Conservation (phyloP, 1,140 invertebrate species). For the Trichogramma pretiosum region DNA sequence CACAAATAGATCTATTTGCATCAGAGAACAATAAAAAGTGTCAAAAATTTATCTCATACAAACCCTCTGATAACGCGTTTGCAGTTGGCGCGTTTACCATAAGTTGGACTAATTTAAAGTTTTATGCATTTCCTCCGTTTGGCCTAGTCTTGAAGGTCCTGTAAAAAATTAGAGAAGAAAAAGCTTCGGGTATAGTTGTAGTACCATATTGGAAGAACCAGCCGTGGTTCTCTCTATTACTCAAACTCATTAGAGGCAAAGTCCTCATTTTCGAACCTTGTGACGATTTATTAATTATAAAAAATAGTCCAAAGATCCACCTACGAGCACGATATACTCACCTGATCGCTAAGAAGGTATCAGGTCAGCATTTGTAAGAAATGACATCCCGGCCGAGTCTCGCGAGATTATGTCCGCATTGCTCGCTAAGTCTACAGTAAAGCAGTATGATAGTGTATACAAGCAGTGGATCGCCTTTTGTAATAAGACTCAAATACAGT, state of each 20-base stretch:
- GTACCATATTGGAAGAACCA: slow-evolving; percentile 2
- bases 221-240: slow-evolving; percentile 2
- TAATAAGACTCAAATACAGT: slow-evolving; percentile 6
- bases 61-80: background rate
- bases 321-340: background rate
- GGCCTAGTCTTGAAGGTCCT: background rate
- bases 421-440: slow-evolving; percentile 4
- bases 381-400: background rate
- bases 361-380: slow-evolving; percentile 13
- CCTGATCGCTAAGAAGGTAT: slow-evolving; percentile 10
- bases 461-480: slow-evolving; percentile 16
- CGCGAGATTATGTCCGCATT: slow-evolving; percentile 8
- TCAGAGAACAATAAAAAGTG: background rate
- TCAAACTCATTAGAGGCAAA: background rate
- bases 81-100: slow-evolving; percentile 3
- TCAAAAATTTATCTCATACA: background rate
- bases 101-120: background rate
- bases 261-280: background rate
- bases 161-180: background rate
- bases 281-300: slow-evolving; percentile 4
- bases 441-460: slow-evolving; percentile 14
- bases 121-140: slow-evolving; percentile 8
- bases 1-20: background rate
- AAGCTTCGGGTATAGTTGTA: background rate
- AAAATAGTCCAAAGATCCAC: slow-evolving; percentile 1